Conservation (phyloP, 2,797 vertebrate species). For the Microctenopoma steveboyesi region DNA sequence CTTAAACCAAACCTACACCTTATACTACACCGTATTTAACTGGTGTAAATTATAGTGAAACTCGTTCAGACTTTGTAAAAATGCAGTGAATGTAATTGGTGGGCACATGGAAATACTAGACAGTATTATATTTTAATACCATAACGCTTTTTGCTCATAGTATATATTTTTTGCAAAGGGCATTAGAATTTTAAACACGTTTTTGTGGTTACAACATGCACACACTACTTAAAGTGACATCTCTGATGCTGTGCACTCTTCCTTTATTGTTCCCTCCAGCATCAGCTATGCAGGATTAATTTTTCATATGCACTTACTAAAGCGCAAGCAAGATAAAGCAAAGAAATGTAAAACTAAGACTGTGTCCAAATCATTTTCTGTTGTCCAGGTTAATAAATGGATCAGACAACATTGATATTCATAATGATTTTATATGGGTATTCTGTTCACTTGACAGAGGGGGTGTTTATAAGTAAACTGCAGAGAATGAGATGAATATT, state of each 20-base stretch:
- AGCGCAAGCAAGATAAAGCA: conserved; percentile 47
- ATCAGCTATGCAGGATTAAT: conserved; percentile 46
- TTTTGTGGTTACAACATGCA: conserved; percentile 41
- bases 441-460: conserved; percentile 24
- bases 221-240: conserved; percentile 28
- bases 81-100: background rate
- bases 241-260: conserved; percentile 35
- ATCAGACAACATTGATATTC: conserved; percentile 8
- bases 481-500: conserved; percentile 48
- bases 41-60: background rate
- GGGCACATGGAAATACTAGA: background rate
- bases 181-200: conserved; percentile 61
- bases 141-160: conserved; percentile 16
- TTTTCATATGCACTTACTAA: conserved; percentile 60
- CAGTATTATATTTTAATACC: background rate
- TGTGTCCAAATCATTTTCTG: conserved; percentile 34
- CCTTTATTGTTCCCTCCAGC: conserved; percentile 36
- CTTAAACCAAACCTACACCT: too few species aligned
- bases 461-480: conserved; percentile 10
- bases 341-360: conserved; percentile 43
- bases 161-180: conserved; percentile 17
- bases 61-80: background rate
- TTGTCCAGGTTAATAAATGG: conserved; percentile 9
- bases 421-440: conserved; percentile 8
- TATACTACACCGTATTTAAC: too few species aligned